Evolutionary conservation across 2,797 vertebrate species (phyloP).

Genomic region (Huso huso): DNA sequence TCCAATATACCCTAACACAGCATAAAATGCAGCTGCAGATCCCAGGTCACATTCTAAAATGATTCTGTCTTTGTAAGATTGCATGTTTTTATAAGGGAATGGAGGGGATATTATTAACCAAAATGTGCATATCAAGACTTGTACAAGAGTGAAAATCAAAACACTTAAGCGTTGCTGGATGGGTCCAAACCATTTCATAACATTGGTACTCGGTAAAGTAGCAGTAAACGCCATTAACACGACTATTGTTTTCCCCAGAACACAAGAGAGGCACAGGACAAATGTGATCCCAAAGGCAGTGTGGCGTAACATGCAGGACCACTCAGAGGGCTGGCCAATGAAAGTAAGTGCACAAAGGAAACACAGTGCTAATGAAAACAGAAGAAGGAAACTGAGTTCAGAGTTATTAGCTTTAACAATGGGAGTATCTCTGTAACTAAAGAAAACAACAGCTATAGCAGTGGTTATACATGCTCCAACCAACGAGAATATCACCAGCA

Average conservation of each 20-base stretch:
- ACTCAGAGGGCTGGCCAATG: constrained; percentile 39
- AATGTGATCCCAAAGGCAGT: constrained; percentile 44
- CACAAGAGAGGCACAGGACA: constrained; percentile 44
- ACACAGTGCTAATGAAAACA: constrained; percentile 42
- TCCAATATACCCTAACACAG: constrained; percentile 51
- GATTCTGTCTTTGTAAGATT: constrained; percentile 40
- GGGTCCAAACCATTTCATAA: constrained; percentile 45
- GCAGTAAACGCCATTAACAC: constrained; percentile 45
- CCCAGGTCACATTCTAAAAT: constrained; percentile 56
- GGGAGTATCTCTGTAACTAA: constrained; percentile 37
- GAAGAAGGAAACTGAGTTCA: constrained; percentile 40
- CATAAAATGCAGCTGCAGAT: constrained; percentile 55
- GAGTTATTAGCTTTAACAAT: constrained; percentile 41
- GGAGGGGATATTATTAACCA: constrained; percentile 52
- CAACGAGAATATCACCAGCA: constrained; percentile 49
- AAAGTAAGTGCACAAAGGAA: constrained; percentile 46
- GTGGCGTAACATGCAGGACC: constrained; percentile 45
- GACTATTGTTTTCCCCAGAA: constrained; percentile 43
- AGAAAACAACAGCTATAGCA: constrained; percentile 43
- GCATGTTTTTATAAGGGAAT: constrained; percentile 44
- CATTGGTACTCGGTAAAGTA: constrained; percentile 30
- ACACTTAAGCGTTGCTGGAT: constrained; percentile 48
- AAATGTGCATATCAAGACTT: constrained; percentile 48
- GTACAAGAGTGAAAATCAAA: constrained; percentile 45
- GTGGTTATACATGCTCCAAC: constrained; percentile 46